Conservation (phyloP, 1,140 invertebrate species). For the Drosophila nigromelanica region DNA sequence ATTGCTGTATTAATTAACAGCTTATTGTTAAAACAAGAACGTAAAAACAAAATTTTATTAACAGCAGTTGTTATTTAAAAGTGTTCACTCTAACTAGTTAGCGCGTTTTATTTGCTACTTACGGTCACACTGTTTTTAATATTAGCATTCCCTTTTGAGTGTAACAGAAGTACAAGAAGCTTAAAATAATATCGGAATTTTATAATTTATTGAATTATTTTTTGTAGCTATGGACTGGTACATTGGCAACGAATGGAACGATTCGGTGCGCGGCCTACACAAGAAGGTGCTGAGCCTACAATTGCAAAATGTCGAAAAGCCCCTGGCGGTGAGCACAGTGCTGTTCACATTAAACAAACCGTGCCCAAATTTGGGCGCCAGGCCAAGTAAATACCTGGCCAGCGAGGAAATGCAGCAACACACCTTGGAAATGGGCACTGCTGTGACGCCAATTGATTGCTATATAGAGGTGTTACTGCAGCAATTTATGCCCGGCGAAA, state of each 20-base stretch:
- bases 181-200: background rate
- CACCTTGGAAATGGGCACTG: constrained; percentile 63
- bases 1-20: too few species aligned
- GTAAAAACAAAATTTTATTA: too few species aligned
- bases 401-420: constrained; percentile 34
- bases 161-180: constrained; percentile 1
- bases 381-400: too few species aligned
- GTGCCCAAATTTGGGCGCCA: constrained; percentile 37
- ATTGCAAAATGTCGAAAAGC: constrained; percentile 62
- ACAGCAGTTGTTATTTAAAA: too few species aligned
- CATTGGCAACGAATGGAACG: constrained; percentile 70
- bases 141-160: constrained; percentile 8
- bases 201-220: background rate
- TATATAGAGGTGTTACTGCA: constrained; percentile 76
- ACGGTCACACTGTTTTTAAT: constrained; percentile 1
- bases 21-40: too few species aligned
- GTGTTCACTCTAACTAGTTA: background rate
- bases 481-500: constrained; percentile 76
- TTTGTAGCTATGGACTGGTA: constrained; percentile 72
- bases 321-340: constrained; percentile 52
- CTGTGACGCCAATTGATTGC: constrained; percentile 71
- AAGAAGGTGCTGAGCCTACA: constrained; percentile 65
- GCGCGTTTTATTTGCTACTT: background rate
- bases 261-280: constrained; percentile 51
- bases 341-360: constrained; percentile 55